These are phyloP conservation scores for Lagenorhynchus albirostris DNA, from an alignment of 2,113 vertebrate species.

Conservation along the genomic window DNA sequence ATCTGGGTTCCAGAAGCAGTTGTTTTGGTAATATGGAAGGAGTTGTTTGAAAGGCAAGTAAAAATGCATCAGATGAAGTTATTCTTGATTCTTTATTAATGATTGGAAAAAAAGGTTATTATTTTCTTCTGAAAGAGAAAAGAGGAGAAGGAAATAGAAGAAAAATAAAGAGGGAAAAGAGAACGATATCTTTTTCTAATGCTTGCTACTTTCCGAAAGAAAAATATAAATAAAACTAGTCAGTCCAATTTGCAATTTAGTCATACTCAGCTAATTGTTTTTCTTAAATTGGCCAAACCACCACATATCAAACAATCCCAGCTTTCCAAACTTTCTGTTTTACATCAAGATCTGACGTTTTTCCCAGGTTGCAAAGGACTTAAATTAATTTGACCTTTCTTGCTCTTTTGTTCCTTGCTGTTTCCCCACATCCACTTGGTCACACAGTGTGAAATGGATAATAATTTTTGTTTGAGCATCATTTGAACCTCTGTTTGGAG, in stretches of 20 bases:
- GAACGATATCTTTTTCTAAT: neutral
- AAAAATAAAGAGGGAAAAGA: neutral
- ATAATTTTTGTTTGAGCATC: neutral
- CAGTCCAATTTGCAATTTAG: neutral
- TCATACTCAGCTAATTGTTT: neutral
- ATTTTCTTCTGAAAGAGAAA: neutral
- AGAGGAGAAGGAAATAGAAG: neutral
- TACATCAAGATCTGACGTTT: neutral
- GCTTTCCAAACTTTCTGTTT: neutral
- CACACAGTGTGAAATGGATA: neutral
- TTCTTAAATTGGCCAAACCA: neutral
- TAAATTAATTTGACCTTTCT: neutral
- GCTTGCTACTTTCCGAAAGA: neutral
- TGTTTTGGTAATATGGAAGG: neutral
- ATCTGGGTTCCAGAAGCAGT: neutral
- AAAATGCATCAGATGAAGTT: neutral
- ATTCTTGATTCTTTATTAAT: neutral
- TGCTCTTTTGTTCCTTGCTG: neutral
- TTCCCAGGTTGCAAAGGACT: neutral
- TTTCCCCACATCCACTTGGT: neutral
- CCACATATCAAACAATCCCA: fast-evolving
- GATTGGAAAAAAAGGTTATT: neutral
- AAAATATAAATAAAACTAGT: neutral
- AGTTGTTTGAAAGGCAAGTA: neutral
- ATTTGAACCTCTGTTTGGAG: neutral